A percentile compares a stretch with the other conserved stretches of the same genome.
These are phyloP conservation scores for Gambusia affinis DNA, from an alignment of 2,113 vertebrate species.

Conservation along the genomic window DNA sequence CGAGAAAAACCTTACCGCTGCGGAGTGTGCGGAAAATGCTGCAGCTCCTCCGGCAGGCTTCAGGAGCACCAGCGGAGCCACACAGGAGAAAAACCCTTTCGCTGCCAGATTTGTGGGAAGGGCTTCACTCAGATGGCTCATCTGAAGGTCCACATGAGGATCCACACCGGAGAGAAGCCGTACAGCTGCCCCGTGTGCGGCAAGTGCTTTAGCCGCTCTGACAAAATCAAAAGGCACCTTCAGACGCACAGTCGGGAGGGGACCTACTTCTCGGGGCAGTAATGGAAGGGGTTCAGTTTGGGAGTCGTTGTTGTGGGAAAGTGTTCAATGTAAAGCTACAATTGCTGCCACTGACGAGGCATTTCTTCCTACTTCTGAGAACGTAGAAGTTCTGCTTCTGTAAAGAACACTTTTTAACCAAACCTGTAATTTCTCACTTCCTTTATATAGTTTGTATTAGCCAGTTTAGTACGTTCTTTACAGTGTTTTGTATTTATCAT, in stretches of 20 bases:
- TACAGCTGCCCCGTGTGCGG: conserved; percentile 79
- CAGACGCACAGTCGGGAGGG: conserved; percentile 78
- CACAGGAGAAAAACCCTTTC: conserved; percentile 78
- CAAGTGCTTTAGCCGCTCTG: conserved; percentile 78
- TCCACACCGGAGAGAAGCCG: conserved; percentile 78
- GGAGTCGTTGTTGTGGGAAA: conserved; percentile 48
- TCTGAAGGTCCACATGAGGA: conserved; percentile 78
- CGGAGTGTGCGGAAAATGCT: conserved; percentile 77
- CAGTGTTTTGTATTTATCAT: conserved; percentile 62
- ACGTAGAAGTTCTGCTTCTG: conserved; percentile 36
- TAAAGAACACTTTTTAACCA: conserved; percentile 40
- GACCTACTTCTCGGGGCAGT: conserved; percentile 77
- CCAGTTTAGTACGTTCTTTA: conserved; percentile 62
- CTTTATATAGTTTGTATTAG: conserved; percentile 62
- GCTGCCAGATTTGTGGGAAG: conserved; percentile 78
- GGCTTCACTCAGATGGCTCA: conserved; percentile 80
- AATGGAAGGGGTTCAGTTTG: conserved; percentile 41
- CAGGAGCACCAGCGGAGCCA: conserved; percentile 79
- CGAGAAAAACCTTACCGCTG: conserved; percentile 78
- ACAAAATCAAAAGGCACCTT: conserved; percentile 80
- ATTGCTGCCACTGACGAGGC: conserved; percentile 54
- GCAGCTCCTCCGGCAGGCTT: conserved; percentile 75
- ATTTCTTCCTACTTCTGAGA: conserved; percentile 48
- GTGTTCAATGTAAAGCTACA: conserved; percentile 55
- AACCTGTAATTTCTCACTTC: conserved; percentile 51